These are phyloP conservation scores for Gorsachius magnificus DNA, from an alignment of 2,797 vertebrate genomes.

Conservation along the genomic window DNA sequence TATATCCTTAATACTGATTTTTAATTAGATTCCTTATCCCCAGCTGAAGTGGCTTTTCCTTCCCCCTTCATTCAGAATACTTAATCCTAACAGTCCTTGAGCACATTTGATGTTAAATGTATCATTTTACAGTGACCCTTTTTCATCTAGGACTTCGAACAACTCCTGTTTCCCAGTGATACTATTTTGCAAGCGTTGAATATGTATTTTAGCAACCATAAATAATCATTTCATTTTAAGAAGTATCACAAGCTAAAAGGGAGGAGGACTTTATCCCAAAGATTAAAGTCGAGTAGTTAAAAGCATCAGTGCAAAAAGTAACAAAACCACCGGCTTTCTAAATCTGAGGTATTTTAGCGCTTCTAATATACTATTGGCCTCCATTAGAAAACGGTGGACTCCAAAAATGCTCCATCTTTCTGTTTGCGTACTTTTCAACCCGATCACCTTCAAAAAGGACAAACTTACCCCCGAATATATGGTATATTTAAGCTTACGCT, in stretches of 20 bases:
- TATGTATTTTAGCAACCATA: neutral
- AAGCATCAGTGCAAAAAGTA: neutral
- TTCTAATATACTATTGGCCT: neutral
- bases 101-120: slow-evolving; percentile 74
- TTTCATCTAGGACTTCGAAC: slow-evolving; percentile 51
- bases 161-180: slow-evolving; percentile 10
- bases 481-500: neutral
- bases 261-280: neutral
- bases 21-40: slow-evolving; percentile 76
- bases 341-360: neutral
- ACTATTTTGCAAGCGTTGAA: slow-evolving; percentile 4
- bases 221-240: slow-evolving; percentile 22
- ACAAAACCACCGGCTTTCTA: neutral
- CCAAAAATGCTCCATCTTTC: neutral
- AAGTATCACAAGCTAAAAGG: neutral
- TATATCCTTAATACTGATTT: slow-evolving; percentile 58
- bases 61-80: slow-evolving; percentile 73
- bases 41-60: slow-evolving; percentile 72
- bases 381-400: neutral
- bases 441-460: neutral
- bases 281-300: neutral
- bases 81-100: slow-evolving; percentile 78
- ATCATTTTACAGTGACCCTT: slow-evolving; percentile 61
- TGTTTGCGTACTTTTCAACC: neutral
- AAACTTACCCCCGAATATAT: neutral